A percentile compares a stretch with the other conserved stretches of the same genome.
Evolutionary conservation across 2,797 vertebrate species (phyloP).

Genomic region (Varecia variegata): DNA sequence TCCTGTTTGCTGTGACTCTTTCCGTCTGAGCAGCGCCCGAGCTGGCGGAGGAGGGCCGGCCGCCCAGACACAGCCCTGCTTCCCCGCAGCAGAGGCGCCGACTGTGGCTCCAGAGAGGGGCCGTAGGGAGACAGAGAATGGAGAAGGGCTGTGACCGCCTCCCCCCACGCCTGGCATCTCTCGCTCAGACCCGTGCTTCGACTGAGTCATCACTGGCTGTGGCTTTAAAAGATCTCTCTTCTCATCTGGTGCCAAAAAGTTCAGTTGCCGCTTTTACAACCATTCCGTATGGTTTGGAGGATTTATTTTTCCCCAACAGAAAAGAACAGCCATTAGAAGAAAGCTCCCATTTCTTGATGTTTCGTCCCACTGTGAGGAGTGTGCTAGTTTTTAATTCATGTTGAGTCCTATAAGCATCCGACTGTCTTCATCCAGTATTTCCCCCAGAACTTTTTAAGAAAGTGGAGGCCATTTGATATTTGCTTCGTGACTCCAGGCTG

Average conservation of each 20-base stretch:
- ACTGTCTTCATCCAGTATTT: constrained; percentile 71
- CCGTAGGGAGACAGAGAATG: neutral
- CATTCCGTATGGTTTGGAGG: neutral
- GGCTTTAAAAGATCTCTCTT: constrained; percentile 80
- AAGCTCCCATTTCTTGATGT: constrained; percentile 65
- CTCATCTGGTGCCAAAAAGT: constrained; percentile 86
- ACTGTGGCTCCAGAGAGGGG: neutral
- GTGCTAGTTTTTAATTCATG: constrained; percentile 72
- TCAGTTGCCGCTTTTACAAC: constrained; percentile 78
- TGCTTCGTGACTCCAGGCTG: constrained; percentile 70
- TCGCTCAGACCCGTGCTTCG: constrained; percentile 63
- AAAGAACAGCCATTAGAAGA: constrained; percentile 25
- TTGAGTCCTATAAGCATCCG: constrained; percentile 73
- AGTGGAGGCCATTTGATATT: constrained; percentile 58
- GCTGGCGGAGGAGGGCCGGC: neutral
- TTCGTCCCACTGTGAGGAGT: constrained; percentile 67
- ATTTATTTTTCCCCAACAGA: constrained; percentile 38
- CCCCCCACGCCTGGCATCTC: constrained; percentile 30
- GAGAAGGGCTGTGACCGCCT: neutral
- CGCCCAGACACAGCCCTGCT: neutral
- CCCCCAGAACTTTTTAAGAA: constrained; percentile 73
- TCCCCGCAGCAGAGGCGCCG: rapidly evolving
- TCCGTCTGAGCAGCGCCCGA: neutral
- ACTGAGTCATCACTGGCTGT: constrained; percentile 64
- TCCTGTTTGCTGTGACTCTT: constrained; percentile 4